These are phyloP conservation scores for Drosophila kurseongensis DNA, from an alignment of 1,140 invertebrate genomes.

Conservation along the genomic window DNA sequence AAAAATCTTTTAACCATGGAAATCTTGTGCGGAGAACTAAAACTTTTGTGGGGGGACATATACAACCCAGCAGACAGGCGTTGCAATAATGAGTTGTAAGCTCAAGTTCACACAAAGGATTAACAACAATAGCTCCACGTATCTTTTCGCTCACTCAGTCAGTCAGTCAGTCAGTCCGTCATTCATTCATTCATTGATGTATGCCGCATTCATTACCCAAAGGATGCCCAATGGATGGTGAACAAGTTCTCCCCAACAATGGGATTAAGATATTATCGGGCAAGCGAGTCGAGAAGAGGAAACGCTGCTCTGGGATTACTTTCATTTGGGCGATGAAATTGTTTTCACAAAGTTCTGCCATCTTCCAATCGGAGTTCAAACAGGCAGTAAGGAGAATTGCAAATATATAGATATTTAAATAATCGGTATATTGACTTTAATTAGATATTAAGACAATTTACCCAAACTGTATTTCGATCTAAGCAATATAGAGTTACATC, in stretches of 20 bases:
- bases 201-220: conserved; percentile 36
- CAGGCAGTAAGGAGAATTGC: not conserved
- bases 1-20: conserved; percentile 48
- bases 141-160: conserved; percentile 1
- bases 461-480: too few species aligned
- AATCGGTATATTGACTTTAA: not conserved
- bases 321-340: conserved; percentile 18
- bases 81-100: conserved; percentile 79
- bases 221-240: conserved; percentile 44
- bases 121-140: conserved; percentile 70
- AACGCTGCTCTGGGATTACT: conserved; percentile 31
- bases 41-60: conserved; percentile 51
- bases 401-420: not conserved
- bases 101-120: conserved; percentile 78
- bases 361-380: not conserved
- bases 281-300: conserved; percentile 36
- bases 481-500: not conserved
- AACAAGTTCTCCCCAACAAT: conserved; percentile 24
- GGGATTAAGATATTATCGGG: conserved; percentile 48
- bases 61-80: conserved; percentile 41
- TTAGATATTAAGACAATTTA: not conserved
- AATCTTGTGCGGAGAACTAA: conserved; percentile 54
- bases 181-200: conserved; percentile 36
- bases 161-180: conserved; percentile 2
- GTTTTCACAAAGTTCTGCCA: not conserved